These are phyloP conservation scores for Phoronis australis DNA, from an alignment of 2,888 invertebrate genomes.

Conservation along the genomic window DNA sequence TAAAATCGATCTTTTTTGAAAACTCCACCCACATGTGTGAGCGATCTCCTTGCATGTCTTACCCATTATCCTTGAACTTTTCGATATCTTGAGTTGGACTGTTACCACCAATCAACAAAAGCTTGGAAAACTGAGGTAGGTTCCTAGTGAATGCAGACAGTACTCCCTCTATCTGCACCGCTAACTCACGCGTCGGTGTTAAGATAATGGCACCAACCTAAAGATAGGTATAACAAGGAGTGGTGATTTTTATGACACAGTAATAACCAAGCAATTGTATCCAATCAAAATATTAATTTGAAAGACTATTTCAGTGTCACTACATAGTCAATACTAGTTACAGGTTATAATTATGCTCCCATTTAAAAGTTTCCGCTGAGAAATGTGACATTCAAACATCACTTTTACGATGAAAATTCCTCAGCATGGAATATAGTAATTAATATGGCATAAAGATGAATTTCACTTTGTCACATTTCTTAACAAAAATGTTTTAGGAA, in stretches of 20 bases:
- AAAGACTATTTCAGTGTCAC: not conserved
- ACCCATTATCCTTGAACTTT: constrained; percentile 63
- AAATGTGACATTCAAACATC: no score
- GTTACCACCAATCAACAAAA: constrained; percentile 69
- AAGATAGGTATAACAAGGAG: not conserved
- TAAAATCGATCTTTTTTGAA: no score
- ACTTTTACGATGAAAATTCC: no score
- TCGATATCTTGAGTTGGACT: constrained; percentile 71
- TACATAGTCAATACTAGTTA: not conserved
- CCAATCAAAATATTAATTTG: not conserved
- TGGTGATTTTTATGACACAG: not conserved
- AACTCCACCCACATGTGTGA: no score
- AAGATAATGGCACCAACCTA: constrained; percentile 80
- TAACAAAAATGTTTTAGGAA: no score
- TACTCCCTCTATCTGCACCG: constrained; percentile 73
- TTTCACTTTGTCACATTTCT: no score
- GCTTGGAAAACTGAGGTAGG: constrained; percentile 39
- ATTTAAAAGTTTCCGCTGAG: no score
- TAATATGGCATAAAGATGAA: no score
- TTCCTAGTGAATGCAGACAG: constrained; percentile 38
- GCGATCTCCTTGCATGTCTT: no score
- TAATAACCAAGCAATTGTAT: not conserved
- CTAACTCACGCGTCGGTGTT: constrained; percentile 93
- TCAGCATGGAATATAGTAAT: no score
- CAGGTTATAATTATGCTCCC: no score